Percentiles rank a stretch among this genome's conserved stretches.
These are phyloP conservation scores for Unio delphinus DNA, from an alignment of 2,888 invertebrate genomes.

Conservation along the genomic window DNA sequence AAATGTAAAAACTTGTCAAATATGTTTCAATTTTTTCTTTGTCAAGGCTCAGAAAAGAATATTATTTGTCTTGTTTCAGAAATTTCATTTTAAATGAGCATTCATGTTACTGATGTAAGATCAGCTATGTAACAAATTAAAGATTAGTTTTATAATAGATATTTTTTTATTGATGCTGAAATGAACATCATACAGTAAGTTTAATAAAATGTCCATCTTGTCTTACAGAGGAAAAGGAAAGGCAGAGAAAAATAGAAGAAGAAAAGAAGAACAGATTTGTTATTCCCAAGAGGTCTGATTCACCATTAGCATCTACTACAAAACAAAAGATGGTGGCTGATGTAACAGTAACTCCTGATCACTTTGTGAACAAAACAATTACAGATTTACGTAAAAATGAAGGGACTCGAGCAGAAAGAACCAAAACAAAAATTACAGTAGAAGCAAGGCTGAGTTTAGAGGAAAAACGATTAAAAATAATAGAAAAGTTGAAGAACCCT, in stretches of 20 bases:
- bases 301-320: background rate
- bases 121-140: too few relatives aligned
- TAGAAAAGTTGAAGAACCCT: conserved; percentile 9
- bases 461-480: conserved; percentile 11
- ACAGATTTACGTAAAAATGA: background rate
- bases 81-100: too few relatives aligned
- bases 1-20: too few relatives aligned
- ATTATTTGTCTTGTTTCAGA: too few relatives aligned
- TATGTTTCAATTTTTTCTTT: too few relatives aligned
- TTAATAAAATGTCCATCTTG: background rate
- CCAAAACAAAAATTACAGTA: conserved; percentile 6
- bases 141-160: too few relatives aligned
- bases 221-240: conserved; percentile 21
- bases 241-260: conserved; percentile 18
- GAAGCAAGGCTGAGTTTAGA: conserved; percentile 4
- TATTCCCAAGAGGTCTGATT: conserved; percentile 33
- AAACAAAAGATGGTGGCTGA: background rate
- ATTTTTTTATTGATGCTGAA: too few relatives aligned
- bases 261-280: conserved; percentile 37
- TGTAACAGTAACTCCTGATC: too few relatives aligned
- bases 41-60: too few relatives aligned
- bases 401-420: conserved; percentile 1
- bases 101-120: too few relatives aligned
- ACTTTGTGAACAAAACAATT: too few relatives aligned
- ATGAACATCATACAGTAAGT: too few relatives aligned